phyloP scores from a whole-genome alignment of 2,113 vertebrate genomes.

The Pseudolaguvia tuberculata region DNA sequence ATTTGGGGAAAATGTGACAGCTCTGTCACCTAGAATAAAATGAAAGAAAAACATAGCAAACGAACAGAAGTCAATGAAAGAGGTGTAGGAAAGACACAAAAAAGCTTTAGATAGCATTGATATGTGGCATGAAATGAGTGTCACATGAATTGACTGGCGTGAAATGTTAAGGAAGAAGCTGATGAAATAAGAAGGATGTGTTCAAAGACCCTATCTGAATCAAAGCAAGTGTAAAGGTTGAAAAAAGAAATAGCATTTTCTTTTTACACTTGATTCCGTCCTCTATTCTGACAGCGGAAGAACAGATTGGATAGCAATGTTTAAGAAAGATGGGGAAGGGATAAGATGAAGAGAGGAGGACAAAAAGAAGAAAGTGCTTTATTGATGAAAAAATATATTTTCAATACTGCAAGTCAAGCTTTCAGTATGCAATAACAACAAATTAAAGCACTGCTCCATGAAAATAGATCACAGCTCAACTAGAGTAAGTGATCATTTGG shows the following conservation, averaged over 20 bases:
- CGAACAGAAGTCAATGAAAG: slow-evolving; percentile 9
- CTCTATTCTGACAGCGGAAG: slow-evolving; percentile 23
- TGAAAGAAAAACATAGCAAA: slow-evolving; percentile 1
- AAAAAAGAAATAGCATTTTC: slow-evolving; percentile 12
- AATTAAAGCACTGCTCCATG: slow-evolving; percentile 48
- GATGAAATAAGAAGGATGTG: slow-evolving; percentile 32
- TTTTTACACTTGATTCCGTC: neutral
- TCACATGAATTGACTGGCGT: slow-evolving; percentile 23
- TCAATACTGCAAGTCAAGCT: slow-evolving; percentile 49
- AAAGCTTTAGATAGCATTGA: slow-evolving; percentile 24
- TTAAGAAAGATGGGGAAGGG: slow-evolving; percentile 27
- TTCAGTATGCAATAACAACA: slow-evolving; percentile 49
- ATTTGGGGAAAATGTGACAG: slow-evolving; percentile 48
- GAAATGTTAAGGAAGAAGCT: slow-evolving; percentile 20
- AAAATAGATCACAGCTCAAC: slow-evolving; percentile 64
- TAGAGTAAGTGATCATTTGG: slow-evolving; percentile 68
- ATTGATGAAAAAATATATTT: slow-evolving; percentile 53
- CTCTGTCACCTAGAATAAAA: slow-evolving; percentile 31
- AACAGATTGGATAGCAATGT: slow-evolving; percentile 33
- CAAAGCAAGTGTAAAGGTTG: neutral
- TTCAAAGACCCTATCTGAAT: slow-evolving; percentile 8
- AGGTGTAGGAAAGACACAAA: neutral
- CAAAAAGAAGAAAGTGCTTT: slow-evolving; percentile 53
- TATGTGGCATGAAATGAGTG: slow-evolving; percentile 24
- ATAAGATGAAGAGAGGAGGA: slow-evolving; percentile 32